phyloP scores from a whole-genome alignment of 35 echinoderm and acorn worm species.

The Chiridota heheva region DNA sequence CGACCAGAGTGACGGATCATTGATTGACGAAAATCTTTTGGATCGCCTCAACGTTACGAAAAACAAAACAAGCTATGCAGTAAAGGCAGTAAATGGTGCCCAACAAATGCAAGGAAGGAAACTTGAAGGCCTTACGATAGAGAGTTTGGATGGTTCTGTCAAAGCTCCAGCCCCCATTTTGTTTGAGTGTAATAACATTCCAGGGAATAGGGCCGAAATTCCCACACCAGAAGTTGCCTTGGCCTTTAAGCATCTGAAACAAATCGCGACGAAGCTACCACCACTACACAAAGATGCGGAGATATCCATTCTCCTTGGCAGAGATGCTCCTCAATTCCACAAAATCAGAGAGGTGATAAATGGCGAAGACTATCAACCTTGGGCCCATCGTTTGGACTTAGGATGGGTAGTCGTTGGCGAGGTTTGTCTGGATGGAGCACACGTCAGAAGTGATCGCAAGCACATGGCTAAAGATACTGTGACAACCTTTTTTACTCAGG shows the following conservation, averaged over 20 bases:
- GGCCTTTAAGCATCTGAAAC: conserved; percentile 39
- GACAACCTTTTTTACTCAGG: conserved; percentile 30
- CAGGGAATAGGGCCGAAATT: conserved; percentile 54
- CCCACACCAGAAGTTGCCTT: conserved; percentile 29
- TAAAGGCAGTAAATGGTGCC: conserved; percentile 22
- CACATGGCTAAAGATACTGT: background rate
- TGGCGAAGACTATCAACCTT: conserved; percentile 43
- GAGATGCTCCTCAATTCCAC: conserved; percentile 35
- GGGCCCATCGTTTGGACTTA: conserved; percentile 59
- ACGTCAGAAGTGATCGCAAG: conserved; percentile 18
- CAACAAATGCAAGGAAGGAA: conserved; percentile 37
- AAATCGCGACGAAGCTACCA: conserved; percentile 23
- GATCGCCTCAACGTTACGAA: conserved; percentile 10
- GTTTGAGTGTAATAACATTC: conserved; percentile 43
- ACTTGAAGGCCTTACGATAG: conserved; percentile 21
- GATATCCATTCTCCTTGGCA: conserved; percentile 45
- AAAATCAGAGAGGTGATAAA: conserved; percentile 50
- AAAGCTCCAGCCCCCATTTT: conserved; percentile 11
- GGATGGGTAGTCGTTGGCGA: conserved; percentile 54
- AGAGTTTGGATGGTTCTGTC: conserved; percentile 38
- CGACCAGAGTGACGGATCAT: conserved; percentile 60
- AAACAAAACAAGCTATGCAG: conserved; percentile 27
- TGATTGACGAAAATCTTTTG: conserved; percentile 37
- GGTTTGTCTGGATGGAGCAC: conserved; percentile 45
- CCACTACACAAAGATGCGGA: conserved; percentile 28